Evolutionary conservation across 2,888 invertebrate species (phyloP).

Genomic region (Pomacea canaliculata): DNA sequence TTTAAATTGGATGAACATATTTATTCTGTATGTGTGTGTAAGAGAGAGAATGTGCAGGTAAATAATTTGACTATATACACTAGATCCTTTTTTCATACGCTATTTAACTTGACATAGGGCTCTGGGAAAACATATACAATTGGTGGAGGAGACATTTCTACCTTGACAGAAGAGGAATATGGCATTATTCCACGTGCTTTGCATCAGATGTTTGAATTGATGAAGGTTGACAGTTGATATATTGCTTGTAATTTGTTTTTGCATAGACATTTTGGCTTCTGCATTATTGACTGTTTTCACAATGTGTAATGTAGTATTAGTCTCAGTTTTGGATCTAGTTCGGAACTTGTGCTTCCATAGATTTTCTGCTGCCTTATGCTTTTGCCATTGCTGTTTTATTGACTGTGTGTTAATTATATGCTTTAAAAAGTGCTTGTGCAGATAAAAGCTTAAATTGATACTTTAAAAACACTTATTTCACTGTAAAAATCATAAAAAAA

Average conservation of each 20-base stretch:
- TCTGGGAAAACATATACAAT: conserved; percentile 95
- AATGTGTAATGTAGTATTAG: background rate
- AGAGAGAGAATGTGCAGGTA: too few species aligned
- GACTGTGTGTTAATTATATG: too few species aligned
- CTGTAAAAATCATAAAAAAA: too few species aligned
- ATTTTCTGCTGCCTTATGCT: too few species aligned
- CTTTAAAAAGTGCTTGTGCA: too few species aligned
- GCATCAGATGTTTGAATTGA: conserved; percentile 78
- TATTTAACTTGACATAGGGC: conserved; percentile 71
- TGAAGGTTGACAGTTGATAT: conserved; percentile 52
- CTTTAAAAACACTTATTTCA: too few species aligned
- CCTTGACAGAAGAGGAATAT: conserved; percentile 69
- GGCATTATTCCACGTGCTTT: conserved; percentile 92
- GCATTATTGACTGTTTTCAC: background rate
- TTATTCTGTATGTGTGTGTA: background rate
- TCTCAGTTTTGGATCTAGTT: background rate
- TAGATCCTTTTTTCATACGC: too few species aligned
- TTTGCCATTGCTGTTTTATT: too few species aligned
- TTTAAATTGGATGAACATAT: too few species aligned
- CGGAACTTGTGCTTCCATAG: too few species aligned
- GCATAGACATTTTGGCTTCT: background rate
- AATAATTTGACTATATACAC: too few species aligned
- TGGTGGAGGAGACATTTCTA: conserved; percentile 74
- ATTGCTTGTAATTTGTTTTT: background rate
- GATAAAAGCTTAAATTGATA: too few species aligned